phyloP scores from a whole-genome alignment of 2,888 invertebrate genomes.

The Psylliodes chrysocephalus region DNA sequence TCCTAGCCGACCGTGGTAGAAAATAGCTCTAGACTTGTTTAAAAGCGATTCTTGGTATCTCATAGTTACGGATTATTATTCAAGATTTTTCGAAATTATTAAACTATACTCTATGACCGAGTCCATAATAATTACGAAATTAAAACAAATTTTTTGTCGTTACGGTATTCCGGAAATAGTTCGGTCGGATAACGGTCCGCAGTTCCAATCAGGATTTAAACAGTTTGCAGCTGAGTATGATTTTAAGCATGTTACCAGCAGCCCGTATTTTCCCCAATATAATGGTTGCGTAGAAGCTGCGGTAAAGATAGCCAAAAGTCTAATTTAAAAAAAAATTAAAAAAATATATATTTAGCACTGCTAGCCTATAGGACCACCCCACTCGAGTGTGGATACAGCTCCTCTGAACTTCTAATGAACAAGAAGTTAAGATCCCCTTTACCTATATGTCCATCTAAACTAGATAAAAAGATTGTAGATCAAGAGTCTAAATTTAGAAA shows the following conservation, averaged over 20 bases:
- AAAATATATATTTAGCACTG: conserved; percentile 26
- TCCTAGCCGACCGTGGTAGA: conserved; percentile 42
- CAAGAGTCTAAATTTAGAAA: no score
- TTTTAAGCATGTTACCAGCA: conserved; percentile 36
- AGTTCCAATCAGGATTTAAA: no score
- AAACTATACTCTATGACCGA: conserved; percentile 40
- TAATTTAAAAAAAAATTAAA: conserved; percentile 29
- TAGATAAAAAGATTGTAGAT: no score
- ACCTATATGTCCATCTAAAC: background rate
- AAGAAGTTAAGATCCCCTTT: no score
- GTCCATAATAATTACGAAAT: conserved; percentile 36
- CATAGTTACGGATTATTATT: conserved; percentile 42
- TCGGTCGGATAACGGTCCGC: no score
- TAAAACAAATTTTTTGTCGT: conserved; percentile 44
- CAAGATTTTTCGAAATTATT: no score
- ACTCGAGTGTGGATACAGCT: conserved; percentile 22
- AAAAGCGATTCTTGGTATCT: no score
- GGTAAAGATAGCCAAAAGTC: conserved; percentile 27
- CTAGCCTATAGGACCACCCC: conserved; percentile 30
- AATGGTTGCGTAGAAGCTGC: conserved; percentile 32
- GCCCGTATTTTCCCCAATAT: conserved; percentile 36
- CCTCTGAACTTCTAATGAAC: conserved; percentile 12
- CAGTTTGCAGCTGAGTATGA: conserved; percentile 30
- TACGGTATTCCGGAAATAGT: conserved; percentile 48
- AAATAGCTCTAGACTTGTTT: conserved; percentile 37